phyloP scores from a whole-genome alignment of 30 jellyfish, hydroid and myxozoan species.

The Aurelia aurita region DNA sequence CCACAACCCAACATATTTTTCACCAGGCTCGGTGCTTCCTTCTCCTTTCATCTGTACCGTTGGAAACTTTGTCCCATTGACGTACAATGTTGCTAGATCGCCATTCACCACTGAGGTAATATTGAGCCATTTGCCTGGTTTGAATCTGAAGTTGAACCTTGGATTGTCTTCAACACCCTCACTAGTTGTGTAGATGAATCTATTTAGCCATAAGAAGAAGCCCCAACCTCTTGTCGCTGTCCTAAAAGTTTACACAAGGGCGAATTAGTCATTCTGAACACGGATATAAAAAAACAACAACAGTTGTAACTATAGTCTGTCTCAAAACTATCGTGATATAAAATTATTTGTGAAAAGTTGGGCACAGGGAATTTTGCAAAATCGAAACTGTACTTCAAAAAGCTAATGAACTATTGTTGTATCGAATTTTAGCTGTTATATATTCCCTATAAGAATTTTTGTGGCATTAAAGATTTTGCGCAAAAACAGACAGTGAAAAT shows the following conservation, averaged over 20 bases:
- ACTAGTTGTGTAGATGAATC: constrained; percentile 74
- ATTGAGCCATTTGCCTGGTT: constrained; percentile 78
- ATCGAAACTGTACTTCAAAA: no score
- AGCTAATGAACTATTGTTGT: no score
- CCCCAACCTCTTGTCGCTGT: constrained; percentile 86
- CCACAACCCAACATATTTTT: constrained; percentile 93
- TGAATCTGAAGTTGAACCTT: constrained; percentile 46
- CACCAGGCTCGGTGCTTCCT: constrained; percentile 77
- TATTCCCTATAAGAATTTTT: no score
- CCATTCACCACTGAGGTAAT: constrained; percentile 84
- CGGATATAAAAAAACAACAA: no score
- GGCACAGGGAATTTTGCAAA: no score
- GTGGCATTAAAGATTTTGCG: no score
- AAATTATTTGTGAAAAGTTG: no score
- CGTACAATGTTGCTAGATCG: constrained; percentile 64
- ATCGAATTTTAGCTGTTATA: no score
- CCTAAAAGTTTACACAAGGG: constrained; percentile 19
- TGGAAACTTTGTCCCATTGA: constrained; percentile 75
- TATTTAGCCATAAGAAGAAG: constrained; percentile 88
- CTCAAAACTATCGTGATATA: no score
- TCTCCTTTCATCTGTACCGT: constrained; percentile 79
- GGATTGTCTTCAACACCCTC: constrained; percentile 82
- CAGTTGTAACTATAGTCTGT: no score
- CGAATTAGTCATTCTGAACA: no score
- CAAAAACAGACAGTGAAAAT: no score